Evolutionary conservation across 30 jellyfish, hydroid and myxozoan species (phyloP).

Genomic region (Cassiopea xamachana): DNA sequence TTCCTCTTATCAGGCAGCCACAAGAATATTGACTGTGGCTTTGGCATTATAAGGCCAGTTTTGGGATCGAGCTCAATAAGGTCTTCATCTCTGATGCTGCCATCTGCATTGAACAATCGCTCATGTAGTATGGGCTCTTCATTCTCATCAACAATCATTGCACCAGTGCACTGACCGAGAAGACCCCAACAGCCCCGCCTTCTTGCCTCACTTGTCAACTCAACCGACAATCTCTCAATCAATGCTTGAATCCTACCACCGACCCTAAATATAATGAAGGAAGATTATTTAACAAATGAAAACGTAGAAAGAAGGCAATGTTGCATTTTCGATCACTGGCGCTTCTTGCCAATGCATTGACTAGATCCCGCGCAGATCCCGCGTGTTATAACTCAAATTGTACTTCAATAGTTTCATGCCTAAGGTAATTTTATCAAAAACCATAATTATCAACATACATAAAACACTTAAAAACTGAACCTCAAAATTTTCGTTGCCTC

Average conservation of each 20-base stretch:
- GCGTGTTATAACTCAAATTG: too few relatives aligned
- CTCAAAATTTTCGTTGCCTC: too few relatives aligned
- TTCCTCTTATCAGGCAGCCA: slow-evolving; percentile 82
- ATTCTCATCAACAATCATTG: slow-evolving; percentile 65
- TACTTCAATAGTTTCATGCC: too few relatives aligned
- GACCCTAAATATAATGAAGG: slow-evolving; percentile 45
- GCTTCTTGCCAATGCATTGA: too few relatives aligned
- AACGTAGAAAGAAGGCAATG: not conserved
- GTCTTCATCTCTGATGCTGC: slow-evolving; percentile 65
- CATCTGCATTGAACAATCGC: slow-evolving; percentile 82
- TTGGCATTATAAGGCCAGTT: slow-evolving; percentile 92
- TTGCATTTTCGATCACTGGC: too few relatives aligned
- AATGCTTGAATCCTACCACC: slow-evolving; percentile 86
- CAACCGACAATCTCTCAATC: slow-evolving; percentile 73
- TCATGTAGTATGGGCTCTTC: slow-evolving; percentile 84
- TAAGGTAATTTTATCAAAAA: too few relatives aligned
- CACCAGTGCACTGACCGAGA: slow-evolving; percentile 89
- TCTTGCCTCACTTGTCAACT: slow-evolving; percentile 88
- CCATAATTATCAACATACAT: too few relatives aligned
- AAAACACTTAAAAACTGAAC: too few relatives aligned
- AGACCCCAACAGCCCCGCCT: slow-evolving; percentile 96
- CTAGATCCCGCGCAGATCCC: too few relatives aligned
- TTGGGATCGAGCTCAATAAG: slow-evolving; percentile 71
- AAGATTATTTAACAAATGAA: not conserved
- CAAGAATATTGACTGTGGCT: slow-evolving; percentile 57